Evolutionary conservation across 1,140 invertebrate species (phyloP).

Genomic region (Choristoneura fumiferana): DNA sequence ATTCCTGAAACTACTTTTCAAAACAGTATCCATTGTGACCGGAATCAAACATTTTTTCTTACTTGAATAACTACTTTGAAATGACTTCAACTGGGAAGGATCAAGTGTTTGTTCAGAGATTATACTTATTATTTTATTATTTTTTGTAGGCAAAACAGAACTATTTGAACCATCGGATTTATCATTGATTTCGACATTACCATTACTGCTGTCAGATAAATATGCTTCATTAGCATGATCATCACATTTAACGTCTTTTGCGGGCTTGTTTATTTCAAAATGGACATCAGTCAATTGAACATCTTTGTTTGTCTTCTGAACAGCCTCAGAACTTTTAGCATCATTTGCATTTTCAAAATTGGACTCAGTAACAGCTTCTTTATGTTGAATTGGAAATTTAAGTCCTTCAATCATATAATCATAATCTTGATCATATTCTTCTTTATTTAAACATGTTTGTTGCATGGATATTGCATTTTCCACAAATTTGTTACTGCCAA

Average conservation of each 20-base stretch:
- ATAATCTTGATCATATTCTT: neutral
- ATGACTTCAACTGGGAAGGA: neutral
- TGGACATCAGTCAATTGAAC: neutral
- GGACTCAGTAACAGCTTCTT: neutral
- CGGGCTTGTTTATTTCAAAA: neutral
- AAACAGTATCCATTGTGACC: neutral
- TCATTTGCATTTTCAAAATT: neutral
- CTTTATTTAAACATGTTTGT: neutral
- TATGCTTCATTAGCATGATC: constrained; percentile 5
- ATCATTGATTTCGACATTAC: neutral
- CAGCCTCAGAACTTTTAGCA: neutral
- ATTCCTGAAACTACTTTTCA: neutral
- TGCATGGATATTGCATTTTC: no score
- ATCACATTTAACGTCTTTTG: neutral
- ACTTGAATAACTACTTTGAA: neutral
- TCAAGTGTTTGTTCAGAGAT: constrained; percentile 1
- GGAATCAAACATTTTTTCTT: neutral
- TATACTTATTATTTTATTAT: neutral
- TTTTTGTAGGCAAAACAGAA: neutral
- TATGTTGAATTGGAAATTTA: neutral
- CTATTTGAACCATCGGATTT: neutral
- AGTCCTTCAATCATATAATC: no score
- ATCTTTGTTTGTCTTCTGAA: neutral
- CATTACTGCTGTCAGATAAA: neutral
- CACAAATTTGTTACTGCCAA: neutral